A percentile compares a stretch with the other conserved stretches of the same genome.
phyloP scores from a whole-genome alignment of 2,113 vertebrate species.

The Melierax canorus region DNA sequence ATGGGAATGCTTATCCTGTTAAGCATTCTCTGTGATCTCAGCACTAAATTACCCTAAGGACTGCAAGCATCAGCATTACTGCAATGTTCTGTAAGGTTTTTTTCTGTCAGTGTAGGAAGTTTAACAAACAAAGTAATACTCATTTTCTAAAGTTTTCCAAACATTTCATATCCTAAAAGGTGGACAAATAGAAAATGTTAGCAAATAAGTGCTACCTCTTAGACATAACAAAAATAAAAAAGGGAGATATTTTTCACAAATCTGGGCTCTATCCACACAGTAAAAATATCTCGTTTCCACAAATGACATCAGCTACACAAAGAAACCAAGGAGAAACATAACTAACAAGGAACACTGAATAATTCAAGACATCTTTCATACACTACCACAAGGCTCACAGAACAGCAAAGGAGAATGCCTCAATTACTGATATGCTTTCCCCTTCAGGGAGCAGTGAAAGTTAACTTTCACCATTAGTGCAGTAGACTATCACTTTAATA shows the following conservation, averaged over 20 bases:
- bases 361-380: conserved; percentile 50
- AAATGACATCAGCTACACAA: neutral
- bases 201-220: neutral
- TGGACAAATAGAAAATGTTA: neutral
- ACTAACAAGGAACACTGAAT: conserved; percentile 36
- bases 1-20: neutral
- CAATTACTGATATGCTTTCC: neutral
- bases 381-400: neutral
- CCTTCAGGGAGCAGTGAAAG: conserved; percentile 33
- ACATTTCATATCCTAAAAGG: neutral
- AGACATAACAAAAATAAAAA: neutral
- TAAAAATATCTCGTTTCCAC: neutral
- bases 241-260: neutral
- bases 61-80: conserved; percentile 7
- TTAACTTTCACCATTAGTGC: conserved; percentile 19
- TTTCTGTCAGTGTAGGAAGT: neutral
- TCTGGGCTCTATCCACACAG: neutral
- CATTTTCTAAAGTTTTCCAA: neutral
- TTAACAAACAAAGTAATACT: neutral
- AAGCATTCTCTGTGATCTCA: conserved; percentile 36
- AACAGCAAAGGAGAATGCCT: neutral
- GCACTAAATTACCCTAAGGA: conserved; percentile 8
- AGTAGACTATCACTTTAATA: conserved; percentile 3
- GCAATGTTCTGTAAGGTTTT: neutral
- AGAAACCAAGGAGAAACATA: conserved; percentile 32